Evolutionary conservation across 1,140 invertebrate species (phyloP).

Genomic region (Drosophila bifasciata): DNA sequence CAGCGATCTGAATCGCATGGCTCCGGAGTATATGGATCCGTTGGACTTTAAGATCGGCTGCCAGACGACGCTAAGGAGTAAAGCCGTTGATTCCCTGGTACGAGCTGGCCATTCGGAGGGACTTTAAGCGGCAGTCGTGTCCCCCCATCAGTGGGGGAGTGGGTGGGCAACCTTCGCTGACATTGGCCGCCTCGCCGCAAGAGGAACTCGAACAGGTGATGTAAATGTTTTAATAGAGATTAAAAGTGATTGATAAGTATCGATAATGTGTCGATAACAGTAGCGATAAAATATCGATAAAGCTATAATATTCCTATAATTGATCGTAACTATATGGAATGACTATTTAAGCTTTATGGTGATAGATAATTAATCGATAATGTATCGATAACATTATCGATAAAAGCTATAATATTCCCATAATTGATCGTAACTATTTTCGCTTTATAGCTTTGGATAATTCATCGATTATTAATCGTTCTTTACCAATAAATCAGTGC

Average conservation of each 20-base stretch:
- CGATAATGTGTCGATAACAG: no score
- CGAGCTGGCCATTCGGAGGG: slow-evolving; percentile 91
- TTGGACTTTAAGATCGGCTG: slow-evolving; percentile 87
- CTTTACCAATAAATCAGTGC: no score
- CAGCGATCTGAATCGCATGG: slow-evolving; percentile 74
- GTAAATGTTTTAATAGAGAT: background rate
- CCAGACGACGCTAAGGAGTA: slow-evolving; percentile 86
- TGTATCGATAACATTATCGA: no score
- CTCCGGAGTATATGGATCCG: slow-evolving; percentile 81
- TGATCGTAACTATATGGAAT: no score
- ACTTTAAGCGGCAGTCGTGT: slow-evolving; percentile 88
- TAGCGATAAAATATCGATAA: no score
- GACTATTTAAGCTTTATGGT: no score
- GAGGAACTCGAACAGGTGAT: slow-evolving; percentile 61
- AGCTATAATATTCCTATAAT: no score
- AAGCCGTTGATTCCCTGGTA: slow-evolving; percentile 92
- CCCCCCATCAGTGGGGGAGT: slow-evolving; percentile 84
- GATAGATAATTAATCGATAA: background rate
- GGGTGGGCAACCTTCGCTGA: slow-evolving; percentile 24
- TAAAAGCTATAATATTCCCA: no score
- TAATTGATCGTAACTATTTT: no score
- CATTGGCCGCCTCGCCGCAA: slow-evolving; percentile 56
- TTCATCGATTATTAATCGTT: no score
- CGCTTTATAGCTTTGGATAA: no score
- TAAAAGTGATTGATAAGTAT: background rate